A percentile compares a stretch with the other conserved stretches of the same genome.
Conservation (phyloP, 2,888 invertebrate genomes). For the Diarsia dahlii region DNA sequence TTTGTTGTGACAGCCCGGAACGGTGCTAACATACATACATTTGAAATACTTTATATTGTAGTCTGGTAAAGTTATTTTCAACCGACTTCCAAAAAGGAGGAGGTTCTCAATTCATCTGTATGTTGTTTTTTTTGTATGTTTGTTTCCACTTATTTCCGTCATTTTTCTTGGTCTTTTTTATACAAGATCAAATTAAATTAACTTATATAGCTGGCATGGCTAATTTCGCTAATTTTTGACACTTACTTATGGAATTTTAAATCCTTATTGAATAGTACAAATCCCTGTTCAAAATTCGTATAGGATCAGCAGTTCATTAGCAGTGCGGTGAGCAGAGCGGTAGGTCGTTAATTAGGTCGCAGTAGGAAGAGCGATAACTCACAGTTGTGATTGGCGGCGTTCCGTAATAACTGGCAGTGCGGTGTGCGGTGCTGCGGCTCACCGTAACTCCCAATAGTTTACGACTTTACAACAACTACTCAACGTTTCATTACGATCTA, state of each 20-base stretch:
- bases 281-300: background rate
- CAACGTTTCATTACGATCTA: conserved; percentile 1
- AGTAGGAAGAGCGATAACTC: conserved; percentile 17
- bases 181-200: no score
- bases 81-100: no score
- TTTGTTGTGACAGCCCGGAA: background rate
- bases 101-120: no score
- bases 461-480: conserved; percentile 1
- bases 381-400: conserved; percentile 19
- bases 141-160: no score
- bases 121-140: no score
- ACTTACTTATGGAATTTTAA: background rate
- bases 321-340: background rate
- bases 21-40: background rate
- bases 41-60: background rate
- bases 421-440: conserved; percentile 27
- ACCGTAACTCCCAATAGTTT: conserved; percentile 18
- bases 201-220: no score
- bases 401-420: conserved; percentile 27
- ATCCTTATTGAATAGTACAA: background rate
- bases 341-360: conserved; percentile 16
- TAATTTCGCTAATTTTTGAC: background rate
- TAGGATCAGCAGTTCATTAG: conserved; percentile 6
- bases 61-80: background rate
- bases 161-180: no score